These are phyloP conservation scores for Intellagama lesueurii DNA, from an alignment of 2,797 vertebrate species.

Conservation along the genomic window DNA sequence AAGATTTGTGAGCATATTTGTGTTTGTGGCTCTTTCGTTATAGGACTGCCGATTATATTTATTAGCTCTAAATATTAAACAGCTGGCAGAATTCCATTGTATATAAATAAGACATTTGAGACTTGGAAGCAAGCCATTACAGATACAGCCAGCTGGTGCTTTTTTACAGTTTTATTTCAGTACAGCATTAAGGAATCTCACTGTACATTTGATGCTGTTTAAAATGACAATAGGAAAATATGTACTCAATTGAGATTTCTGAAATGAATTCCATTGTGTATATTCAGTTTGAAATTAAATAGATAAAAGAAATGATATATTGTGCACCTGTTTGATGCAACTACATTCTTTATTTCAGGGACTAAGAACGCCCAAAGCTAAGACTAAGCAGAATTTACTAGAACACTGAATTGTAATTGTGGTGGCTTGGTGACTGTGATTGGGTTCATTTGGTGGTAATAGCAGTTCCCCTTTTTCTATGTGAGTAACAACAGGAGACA, in stretches of 20 bases:
- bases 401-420: not conserved
- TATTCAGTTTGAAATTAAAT: slow-evolving; percentile 58
- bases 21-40: slow-evolving; percentile 75
- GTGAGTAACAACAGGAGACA: too few species aligned
- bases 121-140: slow-evolving; percentile 80
- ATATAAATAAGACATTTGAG: slow-evolving; percentile 85
- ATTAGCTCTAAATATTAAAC: slow-evolving; percentile 87
- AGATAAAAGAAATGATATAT: slow-evolving; percentile 53
- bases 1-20: slow-evolving; percentile 76
- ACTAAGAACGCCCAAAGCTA: slow-evolving; percentile 38
- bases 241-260: slow-evolving; percentile 61
- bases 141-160: slow-evolving; percentile 79
- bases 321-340: slow-evolving; percentile 65
- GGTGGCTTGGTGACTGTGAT: too few species aligned
- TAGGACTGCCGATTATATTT: slow-evolving; percentile 82
- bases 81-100: slow-evolving; percentile 84
- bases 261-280: slow-evolving; percentile 64
- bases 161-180: slow-evolving; percentile 77
- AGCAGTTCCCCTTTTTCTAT: too few species aligned
- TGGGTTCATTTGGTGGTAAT: too few species aligned
- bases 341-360: slow-evolving; percentile 31
- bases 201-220: slow-evolving; percentile 62
- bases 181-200: slow-evolving; percentile 68
- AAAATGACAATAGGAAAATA: slow-evolving; percentile 72
- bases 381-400: slow-evolving; percentile 35